Conservation (phyloP, 2,797 vertebrate genomes). For the Salarias fasciatus region DNA sequence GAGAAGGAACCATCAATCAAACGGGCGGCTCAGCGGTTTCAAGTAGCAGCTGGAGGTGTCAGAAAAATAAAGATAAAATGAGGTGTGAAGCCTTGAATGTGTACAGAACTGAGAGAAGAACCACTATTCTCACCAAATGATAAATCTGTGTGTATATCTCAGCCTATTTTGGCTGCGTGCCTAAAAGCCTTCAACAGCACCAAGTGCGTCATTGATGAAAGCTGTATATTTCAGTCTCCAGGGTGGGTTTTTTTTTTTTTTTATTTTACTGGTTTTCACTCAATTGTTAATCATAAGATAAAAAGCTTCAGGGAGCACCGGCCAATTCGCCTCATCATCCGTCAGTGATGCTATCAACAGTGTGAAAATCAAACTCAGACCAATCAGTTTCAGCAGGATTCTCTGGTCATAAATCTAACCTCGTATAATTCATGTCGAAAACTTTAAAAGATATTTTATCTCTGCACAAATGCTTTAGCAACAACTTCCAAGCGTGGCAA, state of each 20-base stretch:
- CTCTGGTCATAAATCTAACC: conserved; percentile 15
- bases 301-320: conserved; percentile 34
- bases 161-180: conserved; percentile 25
- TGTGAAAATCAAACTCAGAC: conserved; percentile 43
- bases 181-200: conserved; percentile 31
- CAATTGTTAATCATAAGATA: conserved; percentile 57
- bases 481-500: too few species aligned
- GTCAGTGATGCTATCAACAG: conserved; percentile 38
- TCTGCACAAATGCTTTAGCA: background rate
- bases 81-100: conserved; percentile 46
- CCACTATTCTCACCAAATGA: conserved; percentile 44
- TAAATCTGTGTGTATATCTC: conserved; percentile 40
- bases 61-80: conserved; percentile 57
- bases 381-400: conserved; percentile 7
- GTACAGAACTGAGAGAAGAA: conserved; percentile 38
- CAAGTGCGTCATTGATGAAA: conserved; percentile 58
- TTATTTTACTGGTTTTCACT: conserved; percentile 43
- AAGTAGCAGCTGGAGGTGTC: conserved; percentile 59
- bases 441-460: conserved; percentile 5
- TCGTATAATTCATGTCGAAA: background rate
- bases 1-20: conserved; percentile 61
- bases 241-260: conserved; percentile 2
- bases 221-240: conserved; percentile 26
- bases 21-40: conserved; percentile 44
- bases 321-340: conserved; percentile 21